A percentile compares a stretch with the other conserved stretches of the same genome.
Conservation (phyloP, 2,797 vertebrate genomes). For the Echiichthys vipera region DNA sequence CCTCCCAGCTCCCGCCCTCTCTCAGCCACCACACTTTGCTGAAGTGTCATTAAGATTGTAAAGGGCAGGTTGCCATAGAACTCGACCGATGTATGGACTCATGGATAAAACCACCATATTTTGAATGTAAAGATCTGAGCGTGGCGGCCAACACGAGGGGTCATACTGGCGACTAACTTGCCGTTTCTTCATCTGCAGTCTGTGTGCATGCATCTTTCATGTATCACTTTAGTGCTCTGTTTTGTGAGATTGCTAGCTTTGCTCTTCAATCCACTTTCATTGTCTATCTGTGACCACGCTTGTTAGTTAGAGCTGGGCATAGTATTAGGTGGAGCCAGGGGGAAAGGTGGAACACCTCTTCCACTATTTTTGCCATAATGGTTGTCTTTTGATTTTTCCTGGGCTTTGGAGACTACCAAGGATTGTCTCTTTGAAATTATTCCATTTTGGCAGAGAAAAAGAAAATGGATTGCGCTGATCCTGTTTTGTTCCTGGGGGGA, state of each 20-base stretch:
- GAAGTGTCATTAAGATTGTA: slow-evolving; percentile 79
- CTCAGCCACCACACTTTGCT: slow-evolving; percentile 79
- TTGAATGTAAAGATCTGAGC: slow-evolving; percentile 72
- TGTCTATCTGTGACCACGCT: slow-evolving; percentile 71
- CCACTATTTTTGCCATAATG: slow-evolving; percentile 77
- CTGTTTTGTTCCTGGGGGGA: slow-evolving; percentile 82
- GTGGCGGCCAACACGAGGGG: slow-evolving; percentile 35
- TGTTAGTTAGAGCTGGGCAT: slow-evolving; percentile 69
- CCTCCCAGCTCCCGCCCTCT: slow-evolving; percentile 76
- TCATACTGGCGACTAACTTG: slow-evolving; percentile 9
- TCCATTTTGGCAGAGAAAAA: slow-evolving; percentile 86
- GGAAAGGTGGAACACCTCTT: slow-evolving; percentile 76
- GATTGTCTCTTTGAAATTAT: slow-evolving; percentile 87
- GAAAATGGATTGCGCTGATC: slow-evolving; percentile 87
- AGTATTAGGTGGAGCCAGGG: slow-evolving; percentile 64
- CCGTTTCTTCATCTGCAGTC: slow-evolving; percentile 66
- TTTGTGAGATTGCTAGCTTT: slow-evolving; percentile 83
- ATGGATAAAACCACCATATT: slow-evolving; percentile 61
- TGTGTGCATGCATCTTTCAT: slow-evolving; percentile 75
- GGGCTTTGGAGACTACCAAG: slow-evolving; percentile 69
- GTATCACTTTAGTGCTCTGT: slow-evolving; percentile 65
- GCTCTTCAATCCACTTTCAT: slow-evolving; percentile 79
- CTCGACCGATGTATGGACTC: slow-evolving; percentile 65
- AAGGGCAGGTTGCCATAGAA: slow-evolving; percentile 75
- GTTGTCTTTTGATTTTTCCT: slow-evolving; percentile 78